Base-by-base conservation (phyloP, 1,140 invertebrate genomes). In the Caenorhabditis briggsae region DNA sequence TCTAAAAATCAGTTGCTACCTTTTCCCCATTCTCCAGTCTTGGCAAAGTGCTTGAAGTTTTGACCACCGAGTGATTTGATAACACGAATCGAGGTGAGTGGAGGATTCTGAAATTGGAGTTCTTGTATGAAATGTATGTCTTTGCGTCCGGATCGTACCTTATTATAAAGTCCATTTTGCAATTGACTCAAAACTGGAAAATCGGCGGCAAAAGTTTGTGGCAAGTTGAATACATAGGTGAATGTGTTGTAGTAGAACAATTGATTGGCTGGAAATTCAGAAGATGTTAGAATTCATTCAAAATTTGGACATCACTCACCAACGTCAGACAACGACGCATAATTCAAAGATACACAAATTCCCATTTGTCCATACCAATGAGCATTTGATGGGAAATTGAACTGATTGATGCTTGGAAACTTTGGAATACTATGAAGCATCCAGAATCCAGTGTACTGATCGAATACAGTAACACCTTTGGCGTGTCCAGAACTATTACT, bases 291-390 rank as follows among this genome's bases (percentile, higher is more conserved):
- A 56, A 83, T 55, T 83, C 25, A 25, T 33, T 41, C 53, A 33
- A 33, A 53, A 2, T 53, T 53, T 53, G 50, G 50, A 11, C 9
- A 18, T 12, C 46, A 50, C 43, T 56, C 43, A 65, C 59, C 20
- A 86, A 86, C 46, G 58, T 82, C 61, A 23, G 82, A 64, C n/a
- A 86, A 53, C 14, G 50, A 41, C 2, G 25, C 48, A 56, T 87
- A 88, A 46, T 43, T 48, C 50, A 87, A 82, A 1, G 88, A 87
- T 61, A 88, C 82, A 83, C 88, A 88, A 53, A 88, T 86, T 82
- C 88, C 88, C 85, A 87, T 87, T 85, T 88, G 88, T 5, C 88
- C 88, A 82, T 84, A 88, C 16, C 25, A 55, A 56, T 87, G 82
- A 12, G 88, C 88, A 82, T 86, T 88, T 20, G 85, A 46, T 25